phyloP scores from a whole-genome alignment of 1,140 invertebrate genomes.

The Trialeurodes vaporariorum region DNA sequence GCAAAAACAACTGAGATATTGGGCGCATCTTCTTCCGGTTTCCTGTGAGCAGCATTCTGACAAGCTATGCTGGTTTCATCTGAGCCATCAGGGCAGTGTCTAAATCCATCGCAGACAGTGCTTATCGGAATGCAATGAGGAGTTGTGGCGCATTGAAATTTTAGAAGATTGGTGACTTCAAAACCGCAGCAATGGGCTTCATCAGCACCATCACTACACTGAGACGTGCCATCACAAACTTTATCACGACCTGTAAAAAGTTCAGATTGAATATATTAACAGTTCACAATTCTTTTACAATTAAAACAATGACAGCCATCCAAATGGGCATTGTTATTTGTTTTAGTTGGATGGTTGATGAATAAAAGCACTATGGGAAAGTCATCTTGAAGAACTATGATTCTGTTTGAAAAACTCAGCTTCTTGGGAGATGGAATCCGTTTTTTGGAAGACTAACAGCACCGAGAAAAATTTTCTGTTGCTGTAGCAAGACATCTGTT shows the following conservation, averaged over 20 bases:
- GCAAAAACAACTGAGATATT: conserved; percentile 8
- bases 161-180: conserved; percentile 28
- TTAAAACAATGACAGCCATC: no score
- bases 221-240: conserved; percentile 52
- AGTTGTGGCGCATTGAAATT: conserved; percentile 43
- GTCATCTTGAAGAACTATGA: no score
- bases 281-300: no score
- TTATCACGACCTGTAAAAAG: conserved; percentile 16
- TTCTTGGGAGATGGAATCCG: no score
- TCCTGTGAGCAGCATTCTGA: not conserved
- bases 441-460: no score
- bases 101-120: conserved; percentile 49
- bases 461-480: no score
- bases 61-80: conserved; percentile 44
- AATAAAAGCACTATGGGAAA: no score
- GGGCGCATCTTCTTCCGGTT: conserved; percentile 18
- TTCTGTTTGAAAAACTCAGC: no score
- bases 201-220: conserved; percentile 71
- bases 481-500: no score
- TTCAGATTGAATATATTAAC: no score
- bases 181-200: conserved; percentile 38
- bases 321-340: no score
- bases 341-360: no score
- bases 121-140: conserved; percentile 43
- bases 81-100: conserved; percentile 54